Percentiles rank a stretch among this genome's conserved stretches.
These are phyloP conservation scores for Thymelicus acteon DNA, from an alignment of 2,888 invertebrate genomes.

Conservation along the genomic window DNA sequence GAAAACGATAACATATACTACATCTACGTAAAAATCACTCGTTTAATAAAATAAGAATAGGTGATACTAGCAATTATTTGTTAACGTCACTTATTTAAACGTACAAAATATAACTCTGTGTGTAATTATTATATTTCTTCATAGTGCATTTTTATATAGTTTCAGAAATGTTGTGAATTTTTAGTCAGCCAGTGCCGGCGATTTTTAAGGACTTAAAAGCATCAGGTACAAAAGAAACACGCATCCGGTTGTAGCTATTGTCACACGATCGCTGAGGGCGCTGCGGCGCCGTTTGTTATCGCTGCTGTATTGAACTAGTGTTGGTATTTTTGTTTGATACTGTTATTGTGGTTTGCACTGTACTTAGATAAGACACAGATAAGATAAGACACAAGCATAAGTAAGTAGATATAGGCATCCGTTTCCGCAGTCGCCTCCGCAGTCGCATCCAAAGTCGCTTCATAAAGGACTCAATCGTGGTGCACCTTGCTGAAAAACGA, in stretches of 20 bases:
- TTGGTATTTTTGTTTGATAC: conserved; percentile 7
- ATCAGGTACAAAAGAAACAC: conserved; percentile 61
- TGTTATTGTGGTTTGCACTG: neutral
- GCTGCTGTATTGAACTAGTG: conserved; percentile 27
- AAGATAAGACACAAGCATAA: neutral
- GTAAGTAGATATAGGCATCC: no score
- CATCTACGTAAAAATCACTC: no score
- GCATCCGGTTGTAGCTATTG: conserved; percentile 66
- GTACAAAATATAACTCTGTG: neutral
- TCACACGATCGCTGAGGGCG: conserved; percentile 41
- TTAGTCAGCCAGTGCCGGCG: conserved; percentile 41
- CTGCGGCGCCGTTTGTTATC: conserved; percentile 25
- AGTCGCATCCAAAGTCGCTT: no score
- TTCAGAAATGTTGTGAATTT: conserved; percentile 37
- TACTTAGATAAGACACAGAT: neutral
- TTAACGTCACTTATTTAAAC: neutral
- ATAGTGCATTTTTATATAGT: no score
- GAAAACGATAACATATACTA: no score
- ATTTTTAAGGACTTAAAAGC: conserved; percentile 67
- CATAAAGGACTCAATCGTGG: no score
- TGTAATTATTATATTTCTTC: no score
- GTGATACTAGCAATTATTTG: no score
- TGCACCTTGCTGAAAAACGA: no score
- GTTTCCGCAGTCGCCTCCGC: no score
- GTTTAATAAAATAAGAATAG: no score